phyloP scores from a whole-genome alignment of 2,113 vertebrate species.

The Alligator sinensis region DNA sequence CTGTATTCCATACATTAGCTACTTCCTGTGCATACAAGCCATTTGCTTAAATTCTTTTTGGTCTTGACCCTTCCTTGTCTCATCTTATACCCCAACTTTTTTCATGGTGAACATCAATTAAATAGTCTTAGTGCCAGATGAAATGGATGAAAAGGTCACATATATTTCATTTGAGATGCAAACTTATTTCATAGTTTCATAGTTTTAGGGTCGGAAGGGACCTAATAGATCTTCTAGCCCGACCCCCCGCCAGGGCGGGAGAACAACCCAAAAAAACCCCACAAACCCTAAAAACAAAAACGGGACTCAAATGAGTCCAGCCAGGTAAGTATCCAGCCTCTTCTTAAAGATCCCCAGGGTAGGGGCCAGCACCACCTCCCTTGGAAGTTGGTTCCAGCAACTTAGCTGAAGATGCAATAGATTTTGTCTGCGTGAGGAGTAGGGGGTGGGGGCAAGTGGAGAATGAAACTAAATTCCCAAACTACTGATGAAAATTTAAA shows the following conservation, averaged over 20 bases:
- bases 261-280: too few species aligned
- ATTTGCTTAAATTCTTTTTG: slow-evolving; percentile 67
- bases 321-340: too few species aligned
- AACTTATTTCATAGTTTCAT: too few species aligned
- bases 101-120: slow-evolving; percentile 24
- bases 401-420: slow-evolving; percentile 58
- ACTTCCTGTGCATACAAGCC: slow-evolving; percentile 68
- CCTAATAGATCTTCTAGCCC: too few species aligned
- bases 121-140: slow-evolving; percentile 60
- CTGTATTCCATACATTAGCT: slow-evolving; percentile 69
- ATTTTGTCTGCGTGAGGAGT: slow-evolving; percentile 30
- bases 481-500: slow-evolving; percentile 49
- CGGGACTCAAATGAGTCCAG: too few species aligned
- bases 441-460: slow-evolving; percentile 17
- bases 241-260: too few species aligned
- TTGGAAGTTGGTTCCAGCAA: too few species aligned
- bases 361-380: too few species aligned
- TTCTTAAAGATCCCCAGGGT: too few species aligned
- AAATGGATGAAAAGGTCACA: slow-evolving; percentile 63
- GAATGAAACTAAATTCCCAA: slow-evolving; percentile 37
- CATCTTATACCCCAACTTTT: background rate
- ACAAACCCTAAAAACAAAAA: too few species aligned
- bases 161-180: slow-evolving; percentile 55
- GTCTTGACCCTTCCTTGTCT: slow-evolving; percentile 71
- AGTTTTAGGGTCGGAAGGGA: too few species aligned